phyloP scores from a whole-genome alignment of 2,113 vertebrate species.

The Pelecanoides urinatrix region DNA sequence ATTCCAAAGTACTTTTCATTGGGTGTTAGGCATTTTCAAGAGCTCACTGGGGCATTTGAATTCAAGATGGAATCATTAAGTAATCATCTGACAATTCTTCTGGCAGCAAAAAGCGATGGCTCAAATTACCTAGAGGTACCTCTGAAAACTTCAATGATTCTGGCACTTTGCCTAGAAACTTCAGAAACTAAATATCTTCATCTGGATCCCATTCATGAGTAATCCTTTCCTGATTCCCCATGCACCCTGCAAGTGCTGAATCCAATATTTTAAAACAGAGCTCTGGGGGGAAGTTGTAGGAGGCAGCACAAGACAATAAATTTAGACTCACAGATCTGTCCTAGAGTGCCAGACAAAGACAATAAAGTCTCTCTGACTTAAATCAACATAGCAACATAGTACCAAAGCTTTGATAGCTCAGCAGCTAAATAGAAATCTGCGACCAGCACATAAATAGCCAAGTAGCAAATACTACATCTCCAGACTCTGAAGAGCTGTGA shows the following conservation, averaged over 20 bases:
- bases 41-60: background rate
- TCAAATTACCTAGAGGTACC: background rate
- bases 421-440: background rate
- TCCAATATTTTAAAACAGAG: background rate
- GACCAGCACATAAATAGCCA: background rate
- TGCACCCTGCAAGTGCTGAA: background rate
- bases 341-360: background rate
- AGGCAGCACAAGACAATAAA: background rate
- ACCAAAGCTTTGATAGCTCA: background rate
- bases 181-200: background rate
- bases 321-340: background rate
- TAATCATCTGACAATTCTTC: background rate
- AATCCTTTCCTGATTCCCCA: background rate
- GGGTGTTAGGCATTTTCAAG: background rate
- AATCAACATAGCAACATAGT: background rate
- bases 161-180: slow-evolving; percentile 14
- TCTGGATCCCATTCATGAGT: background rate
- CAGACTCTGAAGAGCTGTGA: background rate
- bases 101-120: background rate
- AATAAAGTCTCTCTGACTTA: background rate
- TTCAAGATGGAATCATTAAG: background rate
- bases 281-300: background rate
- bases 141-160: background rate
- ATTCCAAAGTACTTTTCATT: background rate
- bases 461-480: background rate